A percentile compares a stretch with the other conserved stretches of the same genome.
Evolutionary conservation across 2,797 vertebrate species (phyloP).

Genomic region (Echeneis naucrates): DNA sequence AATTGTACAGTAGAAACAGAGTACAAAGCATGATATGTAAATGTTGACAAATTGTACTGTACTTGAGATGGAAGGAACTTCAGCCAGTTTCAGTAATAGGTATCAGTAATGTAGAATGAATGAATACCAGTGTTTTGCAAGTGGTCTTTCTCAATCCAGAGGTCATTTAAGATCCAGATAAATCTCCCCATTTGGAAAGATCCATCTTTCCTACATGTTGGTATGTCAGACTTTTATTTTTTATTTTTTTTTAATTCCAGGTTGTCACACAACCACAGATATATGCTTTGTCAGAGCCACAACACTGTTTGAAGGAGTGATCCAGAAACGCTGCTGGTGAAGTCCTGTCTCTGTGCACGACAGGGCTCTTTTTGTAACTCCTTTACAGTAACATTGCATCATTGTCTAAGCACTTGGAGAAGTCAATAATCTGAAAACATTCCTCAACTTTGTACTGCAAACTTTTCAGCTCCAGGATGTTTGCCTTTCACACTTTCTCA

Average conservation of each 20-base stretch:
- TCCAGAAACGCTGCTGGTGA: constrained; percentile 23
- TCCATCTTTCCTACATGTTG: constrained; percentile 19
- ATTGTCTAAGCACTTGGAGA: constrained; percentile 31
- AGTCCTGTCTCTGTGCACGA: constrained; percentile 30
- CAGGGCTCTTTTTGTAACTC: constrained; percentile 32
- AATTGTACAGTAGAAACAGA: constrained; percentile 49
- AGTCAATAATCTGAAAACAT: constrained; percentile 22
- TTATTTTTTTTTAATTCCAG: constrained; percentile 24
- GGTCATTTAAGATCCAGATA: constrained; percentile 12
- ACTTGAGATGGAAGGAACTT: background rate
- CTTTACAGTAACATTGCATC: constrained; percentile 37
- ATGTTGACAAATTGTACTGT: background rate
- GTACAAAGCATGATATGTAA: constrained; percentile 5
- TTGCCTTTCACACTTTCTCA: constrained; percentile 8
- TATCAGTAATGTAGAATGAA: background rate
- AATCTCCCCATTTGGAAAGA: constrained; percentile 25
- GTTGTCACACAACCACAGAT: constrained; percentile 27
- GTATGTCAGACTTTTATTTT: constrained; percentile 5
- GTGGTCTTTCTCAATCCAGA: constrained; percentile 25
- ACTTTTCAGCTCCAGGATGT: constrained; percentile 38
- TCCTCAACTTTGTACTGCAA: constrained; percentile 14
- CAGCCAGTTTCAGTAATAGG: constrained; percentile 23
- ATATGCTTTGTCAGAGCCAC: constrained; percentile 33
- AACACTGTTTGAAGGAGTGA: constrained; percentile 3
- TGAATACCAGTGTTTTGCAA: background rate